phyloP scores from a whole-genome alignment of 2,113 vertebrate genomes.

The Phalacrocorax pelagicus region DNA sequence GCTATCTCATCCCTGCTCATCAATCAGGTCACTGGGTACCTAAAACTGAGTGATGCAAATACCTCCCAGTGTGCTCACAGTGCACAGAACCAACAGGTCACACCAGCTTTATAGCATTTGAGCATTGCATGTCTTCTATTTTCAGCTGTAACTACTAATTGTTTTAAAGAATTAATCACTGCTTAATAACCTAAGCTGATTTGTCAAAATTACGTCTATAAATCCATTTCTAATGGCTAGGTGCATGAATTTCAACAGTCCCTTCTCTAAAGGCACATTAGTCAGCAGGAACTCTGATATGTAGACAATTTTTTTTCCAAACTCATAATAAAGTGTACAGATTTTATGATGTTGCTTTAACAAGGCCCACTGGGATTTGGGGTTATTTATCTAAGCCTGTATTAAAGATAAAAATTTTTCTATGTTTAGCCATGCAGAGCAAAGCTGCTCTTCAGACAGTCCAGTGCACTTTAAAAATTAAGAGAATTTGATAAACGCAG shows the following conservation, averaged over 20 bases:
- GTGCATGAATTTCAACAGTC: slow-evolving; percentile 61
- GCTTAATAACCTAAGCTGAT: slow-evolving; percentile 64
- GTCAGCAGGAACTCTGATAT: slow-evolving; percentile 65
- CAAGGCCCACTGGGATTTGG: slow-evolving; percentile 68
- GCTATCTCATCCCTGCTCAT: neutral
- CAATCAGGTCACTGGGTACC: neutral
- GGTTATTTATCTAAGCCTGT: slow-evolving; percentile 72
- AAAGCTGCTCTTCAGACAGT: slow-evolving; percentile 44
- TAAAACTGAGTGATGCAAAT: neutral
- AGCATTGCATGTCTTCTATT: slow-evolving; percentile 27
- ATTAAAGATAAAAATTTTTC: slow-evolving; percentile 68
- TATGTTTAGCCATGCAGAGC: slow-evolving; percentile 64
- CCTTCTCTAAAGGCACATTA: slow-evolving; percentile 67
- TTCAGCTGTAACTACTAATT: neutral
- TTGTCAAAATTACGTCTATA: slow-evolving; percentile 67
- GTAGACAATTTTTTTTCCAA: slow-evolving; percentile 33
- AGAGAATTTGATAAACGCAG: neutral
- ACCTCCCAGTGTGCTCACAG: neutral
- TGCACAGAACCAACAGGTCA: neutral
- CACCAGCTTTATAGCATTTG: slow-evolving; percentile 2
- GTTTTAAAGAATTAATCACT: slow-evolving; percentile 29
- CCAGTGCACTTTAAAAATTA: slow-evolving; percentile 1
- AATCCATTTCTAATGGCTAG: slow-evolving; percentile 63
- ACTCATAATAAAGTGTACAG: slow-evolving; percentile 69
- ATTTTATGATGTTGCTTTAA: slow-evolving; percentile 74